These are phyloP conservation scores for Oppia nitens DNA, from an alignment of 1,140 invertebrate genomes.

Conservation along the genomic window DNA sequence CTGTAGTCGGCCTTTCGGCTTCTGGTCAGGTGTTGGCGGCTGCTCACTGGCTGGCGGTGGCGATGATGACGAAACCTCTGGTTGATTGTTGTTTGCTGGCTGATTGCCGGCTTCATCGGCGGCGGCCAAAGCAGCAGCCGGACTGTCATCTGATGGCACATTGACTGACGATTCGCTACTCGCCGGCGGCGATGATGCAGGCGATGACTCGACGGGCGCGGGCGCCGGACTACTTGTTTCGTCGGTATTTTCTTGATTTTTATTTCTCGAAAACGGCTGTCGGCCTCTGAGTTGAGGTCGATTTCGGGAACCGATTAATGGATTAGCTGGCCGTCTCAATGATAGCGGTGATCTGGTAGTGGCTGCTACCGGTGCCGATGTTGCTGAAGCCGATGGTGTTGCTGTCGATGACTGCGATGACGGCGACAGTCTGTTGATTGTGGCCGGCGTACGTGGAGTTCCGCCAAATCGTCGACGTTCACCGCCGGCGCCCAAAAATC, in stretches of 20 bases:
- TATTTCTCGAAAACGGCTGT: not conserved
- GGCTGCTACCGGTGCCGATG: not conserved
- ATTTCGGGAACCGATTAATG: not conserved
- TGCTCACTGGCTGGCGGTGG: not conserved
- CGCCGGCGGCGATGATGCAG: not conserved
- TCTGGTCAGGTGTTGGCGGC: not conserved
- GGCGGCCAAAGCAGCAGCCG: not conserved
- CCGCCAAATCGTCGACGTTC: slow-evolving; percentile 2
- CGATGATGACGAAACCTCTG: not conserved
- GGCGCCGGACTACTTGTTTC: not conserved
- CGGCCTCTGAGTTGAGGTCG: slow-evolving; percentile 3
- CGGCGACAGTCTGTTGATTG: not conserved
- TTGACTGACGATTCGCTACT: not conserved
- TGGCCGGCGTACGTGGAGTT: not conserved
- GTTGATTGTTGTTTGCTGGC: not conserved
- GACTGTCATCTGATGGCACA: not conserved
- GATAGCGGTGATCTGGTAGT: not conserved
- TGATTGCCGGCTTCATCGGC: not conserved
- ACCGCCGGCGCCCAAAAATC: not conserved
- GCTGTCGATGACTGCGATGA: not conserved
- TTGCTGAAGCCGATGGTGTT: not conserved
- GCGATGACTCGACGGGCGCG: no score
- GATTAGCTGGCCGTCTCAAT: not conserved
- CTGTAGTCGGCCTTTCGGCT: not conserved
- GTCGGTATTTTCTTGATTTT: not conserved